phyloP scores from a whole-genome alignment of 2,797 vertebrate species.

The Gymnothorax javanicus region DNA sequence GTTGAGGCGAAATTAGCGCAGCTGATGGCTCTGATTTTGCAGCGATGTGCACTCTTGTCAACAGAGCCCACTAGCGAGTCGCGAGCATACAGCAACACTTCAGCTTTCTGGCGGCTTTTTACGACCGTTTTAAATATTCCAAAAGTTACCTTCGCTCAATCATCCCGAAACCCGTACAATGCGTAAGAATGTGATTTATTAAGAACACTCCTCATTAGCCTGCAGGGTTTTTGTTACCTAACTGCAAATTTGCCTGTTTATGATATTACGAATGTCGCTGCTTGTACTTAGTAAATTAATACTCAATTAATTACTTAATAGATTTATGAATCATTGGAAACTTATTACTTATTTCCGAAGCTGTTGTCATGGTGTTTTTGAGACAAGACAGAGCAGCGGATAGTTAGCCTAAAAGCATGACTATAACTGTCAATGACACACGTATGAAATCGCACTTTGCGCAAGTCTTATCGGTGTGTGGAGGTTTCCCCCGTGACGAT shows the following conservation, averaged over 20 bases:
- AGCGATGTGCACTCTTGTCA: background rate
- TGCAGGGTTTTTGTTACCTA: background rate
- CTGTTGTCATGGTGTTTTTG: background rate
- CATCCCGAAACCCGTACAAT: background rate
- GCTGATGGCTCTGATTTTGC: too few species aligned
- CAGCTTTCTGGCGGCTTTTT: background rate
- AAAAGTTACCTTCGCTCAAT: background rate
- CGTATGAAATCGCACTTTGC: background rate
- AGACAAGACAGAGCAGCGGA: background rate
- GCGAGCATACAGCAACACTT: too few species aligned
- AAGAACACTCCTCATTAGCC: background rate
- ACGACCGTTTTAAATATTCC: background rate
- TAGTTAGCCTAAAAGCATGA: background rate
- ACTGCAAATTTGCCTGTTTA: background rate
- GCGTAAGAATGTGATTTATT: background rate
- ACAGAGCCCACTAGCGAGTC: constrained; percentile 3
- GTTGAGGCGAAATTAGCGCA: background rate
- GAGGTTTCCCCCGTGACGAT: background rate
- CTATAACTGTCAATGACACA: background rate
- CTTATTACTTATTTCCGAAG: background rate
- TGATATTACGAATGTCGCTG: background rate
- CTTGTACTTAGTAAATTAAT: background rate
- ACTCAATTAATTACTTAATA: background rate
- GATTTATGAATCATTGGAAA: background rate
- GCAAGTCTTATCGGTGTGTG: background rate